These are phyloP conservation scores for Saguinus oedipus DNA, from an alignment of 2,797 vertebrate genomes.

Conservation along the genomic window DNA sequence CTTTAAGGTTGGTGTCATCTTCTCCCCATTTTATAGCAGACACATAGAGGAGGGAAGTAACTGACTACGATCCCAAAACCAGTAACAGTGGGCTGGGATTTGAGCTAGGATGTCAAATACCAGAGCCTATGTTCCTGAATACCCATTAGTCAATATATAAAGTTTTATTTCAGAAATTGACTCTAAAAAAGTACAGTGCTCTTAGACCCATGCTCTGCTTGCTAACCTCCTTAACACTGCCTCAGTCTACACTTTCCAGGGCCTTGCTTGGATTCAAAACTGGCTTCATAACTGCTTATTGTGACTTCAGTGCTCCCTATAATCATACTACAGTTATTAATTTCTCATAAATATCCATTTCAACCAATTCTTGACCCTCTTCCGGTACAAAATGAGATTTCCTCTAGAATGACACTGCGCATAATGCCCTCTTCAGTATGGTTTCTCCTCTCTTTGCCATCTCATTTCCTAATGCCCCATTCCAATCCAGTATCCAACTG, in stretches of 20 bases:
- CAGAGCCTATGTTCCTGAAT: background rate
- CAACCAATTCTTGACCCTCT: background rate
- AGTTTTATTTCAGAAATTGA: background rate
- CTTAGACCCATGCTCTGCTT: background rate
- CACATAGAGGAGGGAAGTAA: background rate
- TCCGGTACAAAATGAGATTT: background rate
- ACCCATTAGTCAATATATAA: background rate
- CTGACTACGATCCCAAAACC: background rate
- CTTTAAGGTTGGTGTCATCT: background rate
- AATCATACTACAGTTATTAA: background rate
- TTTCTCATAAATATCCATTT: background rate
- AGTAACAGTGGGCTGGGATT: background rate
- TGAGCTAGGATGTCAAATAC: background rate
- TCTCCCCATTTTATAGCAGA: background rate
- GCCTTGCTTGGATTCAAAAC: background rate
- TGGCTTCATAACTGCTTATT: background rate
- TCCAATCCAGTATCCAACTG: background rate
- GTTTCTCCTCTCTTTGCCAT: background rate
- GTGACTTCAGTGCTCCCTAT: background rate
- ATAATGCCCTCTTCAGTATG: background rate
- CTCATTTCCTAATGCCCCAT: background rate
- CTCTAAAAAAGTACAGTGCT: background rate
- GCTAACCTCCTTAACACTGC: background rate
- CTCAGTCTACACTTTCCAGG: background rate
- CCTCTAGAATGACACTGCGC: rapidly evolving